A percentile compares a stretch with the other conserved stretches of the same genome.
These are phyloP conservation scores for Malthinus seriepunctatus DNA, from an alignment of 2,888 invertebrate genomes.

Conservation along the genomic window DNA sequence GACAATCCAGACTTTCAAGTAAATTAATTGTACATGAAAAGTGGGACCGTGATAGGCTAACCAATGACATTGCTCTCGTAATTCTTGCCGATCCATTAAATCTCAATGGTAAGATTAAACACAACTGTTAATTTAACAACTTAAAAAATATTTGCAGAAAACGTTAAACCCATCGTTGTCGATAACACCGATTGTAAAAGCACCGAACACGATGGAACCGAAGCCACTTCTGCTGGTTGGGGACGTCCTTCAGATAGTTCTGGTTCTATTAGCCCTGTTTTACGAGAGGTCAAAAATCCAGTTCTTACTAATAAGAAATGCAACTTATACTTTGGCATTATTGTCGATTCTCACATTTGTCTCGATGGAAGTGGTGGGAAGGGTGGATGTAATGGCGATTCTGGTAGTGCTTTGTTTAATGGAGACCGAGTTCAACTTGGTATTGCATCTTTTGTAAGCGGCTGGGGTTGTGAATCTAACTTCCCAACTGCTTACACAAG, in stretches of 20 bases:
- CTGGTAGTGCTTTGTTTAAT: slow-evolving; percentile 44
- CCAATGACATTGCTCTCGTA: slow-evolving; percentile 54
- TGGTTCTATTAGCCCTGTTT: slow-evolving; percentile 50
- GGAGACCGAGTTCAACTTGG: slow-evolving; percentile 37
- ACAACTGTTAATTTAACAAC: no score
- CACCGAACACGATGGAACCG: slow-evolving; percentile 47
- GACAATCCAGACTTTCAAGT: slow-evolving; percentile 41
- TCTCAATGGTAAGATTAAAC: no score
- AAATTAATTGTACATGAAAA: slow-evolving; percentile 43
- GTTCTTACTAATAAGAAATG: slow-evolving; percentile 35
- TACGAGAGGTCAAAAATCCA: slow-evolving; percentile 54
- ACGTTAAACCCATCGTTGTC: slow-evolving; percentile 27
- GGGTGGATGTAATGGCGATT: slow-evolving; percentile 59
- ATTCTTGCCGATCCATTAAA: no score
- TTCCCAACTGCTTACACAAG: slow-evolving; percentile 53
- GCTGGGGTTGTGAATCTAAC: slow-evolving; percentile 50
- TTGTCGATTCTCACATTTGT: slow-evolving; percentile 53
- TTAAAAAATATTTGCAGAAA: slow-evolving; percentile 19
- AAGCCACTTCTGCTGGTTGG: slow-evolving; percentile 56
- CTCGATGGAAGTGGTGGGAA: slow-evolving; percentile 51
- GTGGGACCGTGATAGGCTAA: slow-evolving; percentile 41
- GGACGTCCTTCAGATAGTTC: slow-evolving; percentile 48
- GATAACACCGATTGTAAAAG: slow-evolving; percentile 35
- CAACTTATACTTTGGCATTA: no score
- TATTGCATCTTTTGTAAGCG: slow-evolving; percentile 45